Percentiles rank a stretch among this genome's conserved stretches.
Conservation (phyloP, 2,113 vertebrate genomes). For the Chauna torquata region DNA sequence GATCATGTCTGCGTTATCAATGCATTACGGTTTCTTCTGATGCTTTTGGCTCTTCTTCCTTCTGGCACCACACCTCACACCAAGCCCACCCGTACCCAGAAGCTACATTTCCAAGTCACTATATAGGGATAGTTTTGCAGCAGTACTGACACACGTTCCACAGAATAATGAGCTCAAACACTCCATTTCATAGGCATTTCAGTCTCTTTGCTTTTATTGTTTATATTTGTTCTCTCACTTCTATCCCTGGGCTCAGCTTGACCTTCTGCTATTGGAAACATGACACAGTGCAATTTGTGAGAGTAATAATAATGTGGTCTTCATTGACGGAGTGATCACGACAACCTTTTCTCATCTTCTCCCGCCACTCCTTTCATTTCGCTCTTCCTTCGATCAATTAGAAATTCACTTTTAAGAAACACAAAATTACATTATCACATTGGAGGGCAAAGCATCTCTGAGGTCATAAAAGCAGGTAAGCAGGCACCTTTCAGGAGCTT, state of each 20-base stretch:
- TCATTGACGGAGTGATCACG: background rate
- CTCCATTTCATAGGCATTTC: background rate
- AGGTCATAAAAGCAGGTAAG: background rate
- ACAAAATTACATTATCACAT: background rate
- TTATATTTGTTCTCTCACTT: conserved; percentile 45
- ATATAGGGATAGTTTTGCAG: background rate
- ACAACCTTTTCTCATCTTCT: conserved; percentile 35
- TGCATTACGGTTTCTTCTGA: background rate
- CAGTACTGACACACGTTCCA: background rate
- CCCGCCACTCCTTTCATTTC: conserved; percentile 40
- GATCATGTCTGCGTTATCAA: fast-evolving
- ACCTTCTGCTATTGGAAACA: conserved; percentile 74
- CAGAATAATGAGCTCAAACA: background rate
- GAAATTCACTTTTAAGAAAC: conserved; percentile 24
- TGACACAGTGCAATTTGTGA: conserved; percentile 23
- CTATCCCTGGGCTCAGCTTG: conserved; percentile 78
- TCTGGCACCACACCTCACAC: background rate
- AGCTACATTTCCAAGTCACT: background rate
- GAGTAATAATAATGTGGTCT: conserved; percentile 33
- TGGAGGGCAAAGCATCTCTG: background rate
- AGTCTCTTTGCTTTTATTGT: conserved; percentile 45
- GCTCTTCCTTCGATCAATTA: background rate
- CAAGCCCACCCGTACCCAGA: background rate
- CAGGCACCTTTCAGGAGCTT: background rate
- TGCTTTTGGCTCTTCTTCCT: background rate